These are phyloP conservation scores for Cantharis nigra DNA, from an alignment of 2,888 invertebrate species.

Conservation along the genomic window DNA sequence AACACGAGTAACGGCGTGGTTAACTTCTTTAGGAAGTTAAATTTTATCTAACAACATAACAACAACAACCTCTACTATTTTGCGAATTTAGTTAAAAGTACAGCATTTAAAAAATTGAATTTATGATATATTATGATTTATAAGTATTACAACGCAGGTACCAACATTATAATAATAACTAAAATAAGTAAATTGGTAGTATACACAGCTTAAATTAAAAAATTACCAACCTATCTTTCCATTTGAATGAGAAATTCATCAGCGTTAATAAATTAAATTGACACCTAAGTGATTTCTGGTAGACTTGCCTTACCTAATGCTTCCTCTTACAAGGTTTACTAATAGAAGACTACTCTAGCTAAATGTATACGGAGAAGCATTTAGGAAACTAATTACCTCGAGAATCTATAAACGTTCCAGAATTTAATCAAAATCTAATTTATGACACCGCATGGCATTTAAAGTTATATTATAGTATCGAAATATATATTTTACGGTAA, in stretches of 20 bases:
- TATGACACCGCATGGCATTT: constrained; percentile 2
- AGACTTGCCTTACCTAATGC: constrained; percentile 23
- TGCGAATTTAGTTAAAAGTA: background rate
- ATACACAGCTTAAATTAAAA: background rate
- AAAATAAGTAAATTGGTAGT: background rate
- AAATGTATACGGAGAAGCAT: constrained; percentile 8
- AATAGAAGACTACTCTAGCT: constrained; percentile 7
- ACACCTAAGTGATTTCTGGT: constrained; percentile 36
- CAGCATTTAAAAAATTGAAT: background rate
- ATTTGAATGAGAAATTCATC: constrained; percentile 38
- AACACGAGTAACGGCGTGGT: background rate
- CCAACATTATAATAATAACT: background rate
- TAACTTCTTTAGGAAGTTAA: background rate
- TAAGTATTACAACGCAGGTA: background rate
- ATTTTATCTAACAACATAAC: background rate
- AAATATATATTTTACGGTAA: background rate
- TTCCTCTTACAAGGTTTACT: constrained; percentile 17
- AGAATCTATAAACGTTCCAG: constrained; percentile 5
- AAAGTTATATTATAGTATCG: background rate
- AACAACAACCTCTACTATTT: background rate
- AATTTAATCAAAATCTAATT: constrained; percentile 14
- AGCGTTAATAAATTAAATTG: constrained; percentile 37
- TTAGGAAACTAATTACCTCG: constrained; percentile 12
- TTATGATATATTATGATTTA: background rate
- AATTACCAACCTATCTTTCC: constrained; percentile 30